Conservation (phyloP, 2,113 vertebrate genomes). For the Taxidea taxus region DNA sequence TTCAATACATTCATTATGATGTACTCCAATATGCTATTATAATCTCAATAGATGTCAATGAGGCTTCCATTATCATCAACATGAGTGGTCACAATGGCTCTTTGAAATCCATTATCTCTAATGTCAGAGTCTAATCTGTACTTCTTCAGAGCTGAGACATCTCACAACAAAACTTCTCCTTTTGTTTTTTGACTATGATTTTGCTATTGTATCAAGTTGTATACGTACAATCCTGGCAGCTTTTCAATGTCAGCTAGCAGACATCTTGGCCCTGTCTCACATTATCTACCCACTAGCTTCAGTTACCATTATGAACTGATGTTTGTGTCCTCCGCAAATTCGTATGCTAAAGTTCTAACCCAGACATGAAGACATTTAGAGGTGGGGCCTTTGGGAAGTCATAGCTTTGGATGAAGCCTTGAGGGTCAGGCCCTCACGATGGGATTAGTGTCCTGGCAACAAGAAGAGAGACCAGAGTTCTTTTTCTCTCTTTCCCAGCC, state of each 20-base stretch:
- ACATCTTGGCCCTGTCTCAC: neutral
- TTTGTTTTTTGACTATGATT: conserved; percentile 3
- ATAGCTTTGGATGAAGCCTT: neutral
- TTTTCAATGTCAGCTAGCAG: neutral
- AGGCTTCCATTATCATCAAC: conserved; percentile 37
- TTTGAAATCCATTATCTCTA: conserved; percentile 57
- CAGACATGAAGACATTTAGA: neutral
- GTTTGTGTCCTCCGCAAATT: neutral
- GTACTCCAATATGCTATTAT: conserved; percentile 37
- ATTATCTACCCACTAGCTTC: neutral
- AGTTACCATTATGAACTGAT: neutral
- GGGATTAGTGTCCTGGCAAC: neutral
- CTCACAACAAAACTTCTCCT: neutral
- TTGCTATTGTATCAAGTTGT: neutral
- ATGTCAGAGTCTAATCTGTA: conserved; percentile 40
- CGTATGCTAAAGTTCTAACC: neutral
- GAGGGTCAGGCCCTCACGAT: neutral
- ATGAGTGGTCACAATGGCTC: conserved; percentile 10
- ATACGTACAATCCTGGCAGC: neutral
- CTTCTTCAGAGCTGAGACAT: neutral
- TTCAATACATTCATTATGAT: conserved; percentile 44
- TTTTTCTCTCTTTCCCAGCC: neutral
- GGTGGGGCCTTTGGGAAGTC: neutral
- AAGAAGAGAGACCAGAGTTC: neutral
- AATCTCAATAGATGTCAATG: conserved; percentile 41